A percentile compares a stretch with the other conserved stretches of the same genome.
Conservation (phyloP, 1,140 invertebrate species). For the Solenopsis fugax region DNA sequence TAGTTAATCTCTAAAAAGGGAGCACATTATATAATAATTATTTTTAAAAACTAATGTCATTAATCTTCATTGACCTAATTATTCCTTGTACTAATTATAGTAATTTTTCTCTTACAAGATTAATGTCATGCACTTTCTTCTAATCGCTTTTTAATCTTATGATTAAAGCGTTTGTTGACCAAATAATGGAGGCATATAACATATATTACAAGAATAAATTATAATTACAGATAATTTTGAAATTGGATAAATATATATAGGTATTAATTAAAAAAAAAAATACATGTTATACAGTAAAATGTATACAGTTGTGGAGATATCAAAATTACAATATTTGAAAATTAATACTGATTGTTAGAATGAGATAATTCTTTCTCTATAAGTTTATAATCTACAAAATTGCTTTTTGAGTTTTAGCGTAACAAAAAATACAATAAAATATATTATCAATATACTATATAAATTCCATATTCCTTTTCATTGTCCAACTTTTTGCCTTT, state of each 20-base stretch:
- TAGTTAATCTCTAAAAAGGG: background rate
- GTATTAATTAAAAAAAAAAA: background rate
- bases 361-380: background rate
- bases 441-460: constrained; percentile 10
- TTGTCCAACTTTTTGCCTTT: constrained; percentile 56
- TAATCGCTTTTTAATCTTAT: constrained; percentile 16
- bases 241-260: background rate
- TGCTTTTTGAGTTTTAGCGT: background rate
- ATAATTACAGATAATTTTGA: background rate
- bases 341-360: background rate
- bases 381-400: background rate
- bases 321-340: background rate
- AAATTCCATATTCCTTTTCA: constrained; percentile 63
- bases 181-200: background rate
- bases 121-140: constrained; percentile 8
- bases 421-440: background rate
- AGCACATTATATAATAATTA: background rate
- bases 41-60: constrained; percentile 7
- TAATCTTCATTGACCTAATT: constrained; percentile 49
- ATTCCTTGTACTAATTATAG: background rate
- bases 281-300: background rate
- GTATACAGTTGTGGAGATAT: background rate
- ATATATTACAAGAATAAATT: background rate
- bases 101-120: background rate
- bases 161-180: background rate